Evolutionary conservation across 2,797 vertebrate species (phyloP).

Genomic region (Picus viridis): DNA sequence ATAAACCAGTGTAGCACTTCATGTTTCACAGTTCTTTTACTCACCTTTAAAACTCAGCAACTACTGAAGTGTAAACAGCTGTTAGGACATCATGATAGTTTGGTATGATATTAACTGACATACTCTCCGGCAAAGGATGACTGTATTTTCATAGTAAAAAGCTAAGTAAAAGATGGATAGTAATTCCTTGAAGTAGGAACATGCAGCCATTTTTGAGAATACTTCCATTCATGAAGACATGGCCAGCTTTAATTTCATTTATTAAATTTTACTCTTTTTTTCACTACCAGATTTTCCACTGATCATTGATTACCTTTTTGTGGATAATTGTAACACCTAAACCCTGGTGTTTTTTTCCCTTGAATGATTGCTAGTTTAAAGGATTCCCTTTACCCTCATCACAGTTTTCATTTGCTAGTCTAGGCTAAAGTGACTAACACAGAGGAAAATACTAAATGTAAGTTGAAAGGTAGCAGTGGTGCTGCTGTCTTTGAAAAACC

Average conservation of each 20-base stretch:
- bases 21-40: not conserved
- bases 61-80: not conserved
- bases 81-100: not conserved
- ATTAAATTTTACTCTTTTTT: not conserved
- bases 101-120: not conserved
- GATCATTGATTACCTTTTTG: not conserved
- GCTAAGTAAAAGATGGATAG: not conserved
- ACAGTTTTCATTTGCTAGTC: not conserved
- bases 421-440: not conserved
- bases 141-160: not conserved
- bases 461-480: not conserved
- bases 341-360: not conserved
- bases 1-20: not conserved
- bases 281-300: not conserved
- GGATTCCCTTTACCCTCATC: not conserved
- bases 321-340: not conserved
- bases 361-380: not conserved
- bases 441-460: not conserved
- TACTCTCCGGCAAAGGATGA: not conserved
- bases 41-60: not conserved
- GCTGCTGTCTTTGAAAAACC: not conserved
- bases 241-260: not conserved
- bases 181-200: not conserved
- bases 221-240: not conserved
- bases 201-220: not conserved